phyloP scores from a whole-genome alignment of 2,113 vertebrate genomes.

The Odontesthes bonariensis region DNA sequence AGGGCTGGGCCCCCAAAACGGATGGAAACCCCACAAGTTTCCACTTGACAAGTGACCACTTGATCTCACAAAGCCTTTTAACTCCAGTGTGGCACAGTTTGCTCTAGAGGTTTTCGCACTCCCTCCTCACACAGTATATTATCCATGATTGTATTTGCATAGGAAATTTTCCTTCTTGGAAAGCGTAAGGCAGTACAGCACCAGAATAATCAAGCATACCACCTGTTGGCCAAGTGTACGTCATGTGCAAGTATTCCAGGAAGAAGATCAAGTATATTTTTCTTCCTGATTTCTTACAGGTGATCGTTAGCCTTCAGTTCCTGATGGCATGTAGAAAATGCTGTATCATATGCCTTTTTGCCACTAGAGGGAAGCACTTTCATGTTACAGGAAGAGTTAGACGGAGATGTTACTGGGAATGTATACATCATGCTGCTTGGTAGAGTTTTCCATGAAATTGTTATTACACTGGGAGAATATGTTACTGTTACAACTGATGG shows the following conservation, averaged over 20 bases:
- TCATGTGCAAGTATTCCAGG: not conserved
- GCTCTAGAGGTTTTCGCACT: conserved; percentile 23
- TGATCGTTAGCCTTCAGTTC: not conserved
- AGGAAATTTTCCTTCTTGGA: conserved; percentile 35
- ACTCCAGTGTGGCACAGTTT: conserved; percentile 36
- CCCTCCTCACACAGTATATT: conserved; percentile 3
- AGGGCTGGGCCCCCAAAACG: conserved; percentile 49
- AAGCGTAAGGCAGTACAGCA: not conserved
- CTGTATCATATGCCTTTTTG: not conserved
- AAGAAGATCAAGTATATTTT: conserved; percentile 4
- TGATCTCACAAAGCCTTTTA: not conserved
- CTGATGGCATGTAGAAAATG: not conserved
- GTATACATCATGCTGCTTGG: not conserved
- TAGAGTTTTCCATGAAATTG: not conserved
- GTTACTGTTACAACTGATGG: conserved; percentile 4
- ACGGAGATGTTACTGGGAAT: not conserved
- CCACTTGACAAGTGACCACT: conserved; percentile 35
- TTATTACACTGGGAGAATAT: conserved; percentile 3
- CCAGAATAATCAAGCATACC: not conserved
- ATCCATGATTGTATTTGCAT: conserved; percentile 56
- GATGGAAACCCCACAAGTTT: conserved; percentile 48
- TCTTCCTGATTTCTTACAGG: conserved; percentile 18
- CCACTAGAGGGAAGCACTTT: conserved; percentile 68
- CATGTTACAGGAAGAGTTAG: not conserved
- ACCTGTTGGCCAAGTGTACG: not conserved